Percentiles rank a stretch among this genome's conserved stretches.
Conservation (phyloP, 2,113 vertebrate genomes). For the Charina bottae region DNA sequence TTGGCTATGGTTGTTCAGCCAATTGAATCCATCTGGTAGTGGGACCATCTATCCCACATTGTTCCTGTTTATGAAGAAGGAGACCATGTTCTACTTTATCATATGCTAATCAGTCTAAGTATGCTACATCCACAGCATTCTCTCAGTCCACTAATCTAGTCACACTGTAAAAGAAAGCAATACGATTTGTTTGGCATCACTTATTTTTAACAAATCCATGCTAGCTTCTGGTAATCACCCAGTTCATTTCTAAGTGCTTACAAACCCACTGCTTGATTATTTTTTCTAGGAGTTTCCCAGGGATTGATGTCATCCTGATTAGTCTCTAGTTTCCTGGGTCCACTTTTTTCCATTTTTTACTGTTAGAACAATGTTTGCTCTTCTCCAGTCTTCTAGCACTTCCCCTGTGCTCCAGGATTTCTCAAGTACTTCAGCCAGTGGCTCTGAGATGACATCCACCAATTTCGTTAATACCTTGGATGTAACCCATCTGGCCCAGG, state of each 20-base stretch:
- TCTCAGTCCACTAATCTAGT: no score
- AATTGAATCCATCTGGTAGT: no score
- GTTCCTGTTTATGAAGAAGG: no score
- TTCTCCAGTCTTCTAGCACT: background rate
- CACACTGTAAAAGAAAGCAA: no score
- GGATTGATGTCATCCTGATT: background rate
- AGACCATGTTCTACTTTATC: no score
- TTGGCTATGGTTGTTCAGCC: background rate
- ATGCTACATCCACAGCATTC: no score
- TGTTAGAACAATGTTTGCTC: background rate
- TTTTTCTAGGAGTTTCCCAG: background rate
- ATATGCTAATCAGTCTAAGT: no score
- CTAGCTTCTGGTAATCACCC: background rate
- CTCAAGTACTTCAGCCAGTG: background rate
- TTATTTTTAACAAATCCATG: no score
- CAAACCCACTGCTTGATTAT: background rate
- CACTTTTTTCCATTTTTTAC: background rate
- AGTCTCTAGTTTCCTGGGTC: background rate
- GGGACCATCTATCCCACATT: no score
- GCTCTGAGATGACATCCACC: background rate
- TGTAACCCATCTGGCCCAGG: background rate
- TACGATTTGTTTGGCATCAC: no score
- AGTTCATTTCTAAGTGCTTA: background rate
- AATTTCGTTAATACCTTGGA: background rate
- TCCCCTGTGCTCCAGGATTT: background rate